Base-by-base conservation (phyloP, 2,113 vertebrate genomes). In the Ochotona curzoniae region DNA sequence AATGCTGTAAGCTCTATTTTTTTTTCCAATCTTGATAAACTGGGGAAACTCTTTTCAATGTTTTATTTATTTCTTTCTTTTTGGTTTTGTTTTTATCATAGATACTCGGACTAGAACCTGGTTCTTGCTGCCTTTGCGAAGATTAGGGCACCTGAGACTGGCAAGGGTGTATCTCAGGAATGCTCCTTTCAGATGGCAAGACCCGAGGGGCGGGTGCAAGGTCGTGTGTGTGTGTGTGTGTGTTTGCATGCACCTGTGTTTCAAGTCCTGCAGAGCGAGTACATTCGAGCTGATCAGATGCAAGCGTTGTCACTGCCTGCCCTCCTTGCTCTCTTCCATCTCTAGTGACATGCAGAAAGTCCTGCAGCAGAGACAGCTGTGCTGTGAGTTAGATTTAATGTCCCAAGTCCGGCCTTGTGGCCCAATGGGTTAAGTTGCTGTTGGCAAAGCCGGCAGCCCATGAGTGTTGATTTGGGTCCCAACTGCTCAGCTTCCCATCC, bases 21-120 rank as follows among this genome's bases (percentile, higher is more conserved):
- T 44, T 44, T 44, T 44, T 91, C 69, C 67, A 79, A 47, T 76
- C 49, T 87, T 90, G 66, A 35, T 80, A 79, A 81, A 47, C 84
- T n/a, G 70, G 54, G 63, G n/a, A 38, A 21, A 32, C 25, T 44
- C 35, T 93, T 78, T 63, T 5, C 71, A n/a, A 60, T 35, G 4
- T 54, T 30, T 66, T 76, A 17, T 26, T 47, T 87, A 44, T 3
- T 44, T 44, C 3, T 44, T 44, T 44, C 6, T 44, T 3, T 44
- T 44, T 44, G 38, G 38, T 44, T 44, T 44, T 35, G 20, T 54
- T 32, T 13, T 44, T 8, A 51, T 32, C 17, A 12, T 80, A 57
- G 44, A 21, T 82, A 25, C 20, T 47, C 25, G 67, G 8, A 38
- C 49, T 73, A 66, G 75, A 95, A 26, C 47, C 61, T 17, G 57